Evolutionary conservation across 2,888 invertebrate genomes (phyloP).

Genomic region (Tineola bisselliella): DNA sequence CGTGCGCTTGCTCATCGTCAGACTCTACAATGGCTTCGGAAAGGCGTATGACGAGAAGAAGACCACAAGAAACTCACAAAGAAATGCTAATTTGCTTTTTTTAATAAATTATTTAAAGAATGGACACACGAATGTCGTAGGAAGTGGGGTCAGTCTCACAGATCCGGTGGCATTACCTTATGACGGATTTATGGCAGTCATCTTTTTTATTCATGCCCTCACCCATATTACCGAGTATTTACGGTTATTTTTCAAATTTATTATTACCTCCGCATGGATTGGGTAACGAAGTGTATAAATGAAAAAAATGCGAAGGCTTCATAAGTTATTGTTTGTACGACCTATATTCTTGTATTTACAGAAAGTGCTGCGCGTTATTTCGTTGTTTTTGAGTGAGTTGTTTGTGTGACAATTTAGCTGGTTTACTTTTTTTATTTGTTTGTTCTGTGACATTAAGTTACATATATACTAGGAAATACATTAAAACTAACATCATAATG

Average conservation of each 20-base stretch:
- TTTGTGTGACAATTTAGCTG: not conserved
- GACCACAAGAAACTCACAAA: too few species aligned
- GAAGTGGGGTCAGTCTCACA: slow-evolving; percentile 9
- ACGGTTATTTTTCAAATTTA: slow-evolving; percentile 10
- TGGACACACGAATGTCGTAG: slow-evolving; percentile 3
- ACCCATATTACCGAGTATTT: slow-evolving; percentile 5
- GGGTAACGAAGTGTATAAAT: not conserved
- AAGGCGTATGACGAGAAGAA: too few species aligned
- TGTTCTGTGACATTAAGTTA: too few species aligned
- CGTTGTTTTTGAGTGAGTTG: not conserved
- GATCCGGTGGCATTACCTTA: slow-evolving; percentile 10
- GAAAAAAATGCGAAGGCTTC: not conserved
- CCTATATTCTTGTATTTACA: not conserved
- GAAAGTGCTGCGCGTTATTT: not conserved
- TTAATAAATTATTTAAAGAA: not conserved
- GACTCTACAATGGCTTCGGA: too few species aligned
- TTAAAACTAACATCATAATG: too few species aligned
- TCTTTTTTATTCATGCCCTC: slow-evolving; percentile 8
- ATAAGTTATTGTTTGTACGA: not conserved
- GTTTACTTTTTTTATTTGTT: not conserved
- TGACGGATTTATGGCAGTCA: slow-evolving; percentile 9
- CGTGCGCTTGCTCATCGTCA: too few species aligned
- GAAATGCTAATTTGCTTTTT: not conserved
- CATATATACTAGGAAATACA: too few species aligned
- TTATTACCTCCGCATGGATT: not conserved